Evolutionary conservation across 92 coral and sea anemone genomes (phyloP), one percentile per base, ranked within the genome.

Genomic region (Anthopleura xanthogrammica): DNA sequence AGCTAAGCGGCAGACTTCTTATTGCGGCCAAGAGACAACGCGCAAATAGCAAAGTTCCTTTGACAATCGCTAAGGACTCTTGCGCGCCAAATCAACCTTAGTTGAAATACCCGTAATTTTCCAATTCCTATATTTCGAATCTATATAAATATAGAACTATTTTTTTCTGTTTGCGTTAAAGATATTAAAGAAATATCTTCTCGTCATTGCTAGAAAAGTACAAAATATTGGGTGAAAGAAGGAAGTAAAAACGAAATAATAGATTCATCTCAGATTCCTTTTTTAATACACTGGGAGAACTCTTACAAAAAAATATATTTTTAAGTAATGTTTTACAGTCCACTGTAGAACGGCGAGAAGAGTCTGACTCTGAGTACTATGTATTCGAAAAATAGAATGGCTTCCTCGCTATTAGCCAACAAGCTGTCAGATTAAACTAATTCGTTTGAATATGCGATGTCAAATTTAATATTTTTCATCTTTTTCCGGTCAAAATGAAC

Each of bases 401-500:
- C 74, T 75, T 76, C 19, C 74, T 75, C 10, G 23, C 77, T 48
- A 81, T 81, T 81, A 81, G 77, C 41, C 84, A 81, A 81, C n/a
- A 77, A 68, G 41, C 60, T 81, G 84, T 81, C 84, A 81, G 84
- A 81, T 81, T 81, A 81, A 29, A 70, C 84, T 71, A 81, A 81
- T 81, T 68, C 84, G 24, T 48, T 68, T 20, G 77, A 81, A 81
- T 81, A 19, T 75, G 55, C 41, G 42, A n/a, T 62, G 48, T 81
- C 66, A 68, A 70, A 64, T 50, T 81, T 57, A 65, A 65, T 65
- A 80, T 81, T 81, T 76, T 56, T 52, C 71, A 80, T n/a, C 66
- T 43, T 81, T 66, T 81, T 81, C 84, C 84, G 84, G 84, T 81
- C 64, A 41, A 81, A 81, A 81, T 81, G 84, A 81, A 81, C 84